Percentiles rank a stretch among this genome's conserved stretches.
These are phyloP conservation scores for Dendroctonus valens DNA, from an alignment of 1,140 invertebrate genomes.

Conservation along the genomic window DNA sequence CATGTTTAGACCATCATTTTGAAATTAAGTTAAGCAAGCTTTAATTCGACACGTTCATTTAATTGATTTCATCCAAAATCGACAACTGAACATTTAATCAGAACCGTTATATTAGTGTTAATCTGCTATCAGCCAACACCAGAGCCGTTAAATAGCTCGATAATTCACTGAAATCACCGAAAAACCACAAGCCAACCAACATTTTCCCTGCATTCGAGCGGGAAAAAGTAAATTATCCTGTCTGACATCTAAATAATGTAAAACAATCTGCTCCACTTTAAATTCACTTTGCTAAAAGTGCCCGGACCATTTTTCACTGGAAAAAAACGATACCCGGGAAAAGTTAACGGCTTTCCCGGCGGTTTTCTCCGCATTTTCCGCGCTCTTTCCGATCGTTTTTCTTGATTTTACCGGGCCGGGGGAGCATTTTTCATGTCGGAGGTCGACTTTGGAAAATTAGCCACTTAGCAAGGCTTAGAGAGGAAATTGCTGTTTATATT, in stretches of 20 bases:
- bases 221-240: not conserved
- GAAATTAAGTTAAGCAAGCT: no score
- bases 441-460: constrained; percentile 1
- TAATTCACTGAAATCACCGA: no score
- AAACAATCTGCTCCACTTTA: constrained; percentile 36
- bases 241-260: constrained; percentile 35
- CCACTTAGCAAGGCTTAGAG: constrained; percentile 14
- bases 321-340: constrained; percentile 18
- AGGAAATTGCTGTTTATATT: not conserved
- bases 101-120: no score
- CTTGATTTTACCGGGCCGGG: constrained; percentile 20
- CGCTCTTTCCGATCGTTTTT: constrained; percentile 29
- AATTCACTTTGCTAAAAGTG: constrained; percentile 35
- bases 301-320: constrained; percentile 25
- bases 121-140: no score
- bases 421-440: constrained; percentile 24
- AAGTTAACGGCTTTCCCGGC: constrained; percentile 24
- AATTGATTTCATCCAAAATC: no score
- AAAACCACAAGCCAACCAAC: no score
- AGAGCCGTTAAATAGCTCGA: no score
- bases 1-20: no score
- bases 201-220: no score
- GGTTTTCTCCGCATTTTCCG: constrained; percentile 20
- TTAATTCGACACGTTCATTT: no score
- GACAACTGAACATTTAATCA: no score